A percentile compares a stretch with the other conserved stretches of the same genome.
These are phyloP conservation scores for Cinclus cinclus DNA, from an alignment of 2,113 vertebrate species.

Conservation along the genomic window DNA sequence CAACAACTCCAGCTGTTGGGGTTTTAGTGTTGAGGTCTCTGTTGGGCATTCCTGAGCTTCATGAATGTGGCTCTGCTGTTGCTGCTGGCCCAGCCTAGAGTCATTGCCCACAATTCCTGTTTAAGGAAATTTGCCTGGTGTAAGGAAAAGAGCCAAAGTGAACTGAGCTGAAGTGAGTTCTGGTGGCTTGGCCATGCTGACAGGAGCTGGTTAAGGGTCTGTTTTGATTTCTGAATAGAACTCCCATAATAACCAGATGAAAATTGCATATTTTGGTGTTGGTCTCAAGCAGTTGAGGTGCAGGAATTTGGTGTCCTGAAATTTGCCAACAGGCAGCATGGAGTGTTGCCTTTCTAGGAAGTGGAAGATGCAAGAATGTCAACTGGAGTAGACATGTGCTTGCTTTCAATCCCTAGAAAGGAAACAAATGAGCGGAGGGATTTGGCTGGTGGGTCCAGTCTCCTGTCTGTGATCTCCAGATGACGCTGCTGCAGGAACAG, in stretches of 20 bases:
- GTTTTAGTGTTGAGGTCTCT: not conserved
- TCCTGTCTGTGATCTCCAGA: not conserved
- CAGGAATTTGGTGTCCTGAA: not conserved
- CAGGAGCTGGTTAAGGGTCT: not conserved
- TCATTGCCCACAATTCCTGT: not conserved
- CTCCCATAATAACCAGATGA: not conserved
- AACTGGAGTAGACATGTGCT: not conserved
- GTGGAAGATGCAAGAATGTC: not conserved
- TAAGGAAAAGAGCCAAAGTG: not conserved
- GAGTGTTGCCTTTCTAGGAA: not conserved
- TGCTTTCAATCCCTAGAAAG: constrained; percentile 15
- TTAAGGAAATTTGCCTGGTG: not conserved
- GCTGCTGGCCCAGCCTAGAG: not conserved
- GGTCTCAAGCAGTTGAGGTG: not conserved
- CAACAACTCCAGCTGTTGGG: not conserved
- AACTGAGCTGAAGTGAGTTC: not conserved
- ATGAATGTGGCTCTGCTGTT: not conserved
- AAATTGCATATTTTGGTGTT: not conserved
- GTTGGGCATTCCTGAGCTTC: not conserved
- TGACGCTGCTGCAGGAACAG: not conserved
- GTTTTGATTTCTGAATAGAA: not conserved
- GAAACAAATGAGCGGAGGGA: not conserved
- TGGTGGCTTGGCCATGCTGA: not conserved
- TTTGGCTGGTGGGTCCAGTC: not conserved
- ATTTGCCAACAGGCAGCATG: not conserved